phyloP scores from a whole-genome alignment of 2,797 vertebrate genomes.

The Argentina silus region DNA sequence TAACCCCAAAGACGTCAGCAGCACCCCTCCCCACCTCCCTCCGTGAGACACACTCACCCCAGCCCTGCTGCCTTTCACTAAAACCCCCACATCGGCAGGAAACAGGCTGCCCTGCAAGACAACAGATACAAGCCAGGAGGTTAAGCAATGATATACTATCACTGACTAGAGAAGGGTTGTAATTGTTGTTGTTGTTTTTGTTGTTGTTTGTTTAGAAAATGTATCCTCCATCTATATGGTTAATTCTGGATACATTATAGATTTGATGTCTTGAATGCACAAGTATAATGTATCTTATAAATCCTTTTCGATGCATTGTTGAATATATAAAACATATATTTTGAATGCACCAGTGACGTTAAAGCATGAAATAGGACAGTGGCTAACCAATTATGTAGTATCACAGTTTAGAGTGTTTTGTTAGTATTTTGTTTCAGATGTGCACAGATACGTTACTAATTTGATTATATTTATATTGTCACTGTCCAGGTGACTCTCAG shows the following conservation, averaged over 20 bases:
- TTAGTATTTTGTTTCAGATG: conserved; percentile 5
- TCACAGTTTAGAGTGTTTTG: not conserved
- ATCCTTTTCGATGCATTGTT: no score
- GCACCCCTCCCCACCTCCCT: conserved; percentile 38
- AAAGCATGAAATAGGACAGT: no score
- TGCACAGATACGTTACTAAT: not conserved
- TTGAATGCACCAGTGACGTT: not conserved
- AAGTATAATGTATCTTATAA: no score
- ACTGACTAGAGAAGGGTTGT: no score
- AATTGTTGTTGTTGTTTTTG: no score
- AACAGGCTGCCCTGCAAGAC: no score
- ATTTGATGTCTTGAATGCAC: no score
- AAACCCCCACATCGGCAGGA: no score
- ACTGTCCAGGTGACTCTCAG: conserved; percentile 82
- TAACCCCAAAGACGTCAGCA: conserved; percentile 76
- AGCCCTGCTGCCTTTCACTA: conserved; percentile 26
- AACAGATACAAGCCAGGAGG: no score
- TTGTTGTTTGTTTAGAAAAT: not conserved
- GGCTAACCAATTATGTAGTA: not conserved
- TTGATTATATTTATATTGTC: not conserved
- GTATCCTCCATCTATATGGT: no score
- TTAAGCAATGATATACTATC: no score
- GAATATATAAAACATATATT: no score
- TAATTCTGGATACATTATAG: conserved; percentile 45
- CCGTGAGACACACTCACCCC: conserved; percentile 55